Conservation (phyloP, 2,113 vertebrate genomes). For the Polypterus senegalus region DNA sequence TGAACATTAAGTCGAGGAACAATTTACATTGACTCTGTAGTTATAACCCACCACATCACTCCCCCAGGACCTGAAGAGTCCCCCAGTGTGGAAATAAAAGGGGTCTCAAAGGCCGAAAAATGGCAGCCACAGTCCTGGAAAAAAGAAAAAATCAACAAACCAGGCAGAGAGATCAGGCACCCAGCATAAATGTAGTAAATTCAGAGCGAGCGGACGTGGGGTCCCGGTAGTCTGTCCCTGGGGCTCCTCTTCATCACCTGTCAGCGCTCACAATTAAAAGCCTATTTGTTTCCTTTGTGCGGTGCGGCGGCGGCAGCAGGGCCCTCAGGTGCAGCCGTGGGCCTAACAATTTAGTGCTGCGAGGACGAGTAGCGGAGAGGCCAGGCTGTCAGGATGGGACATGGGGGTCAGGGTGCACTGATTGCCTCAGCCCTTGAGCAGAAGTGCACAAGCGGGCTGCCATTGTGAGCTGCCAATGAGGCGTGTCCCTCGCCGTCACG, state of each 20-base stretch:
- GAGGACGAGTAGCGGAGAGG: constrained; percentile 36
- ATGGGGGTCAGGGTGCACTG: constrained; percentile 48
- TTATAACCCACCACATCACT: too few species aligned
- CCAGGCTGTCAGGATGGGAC: constrained; percentile 57
- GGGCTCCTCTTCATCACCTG: constrained; percentile 60
- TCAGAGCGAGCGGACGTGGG: not conserved
- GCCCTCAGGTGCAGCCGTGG: constrained; percentile 61
- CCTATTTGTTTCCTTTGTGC: constrained; percentile 54
- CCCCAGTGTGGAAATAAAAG: not conserved
- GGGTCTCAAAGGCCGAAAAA: not conserved
- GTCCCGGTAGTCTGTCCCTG: constrained; percentile 32
- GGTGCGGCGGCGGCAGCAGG: constrained; percentile 20
- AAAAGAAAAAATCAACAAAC: too few species aligned
- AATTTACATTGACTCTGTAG: too few species aligned
- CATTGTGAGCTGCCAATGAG: constrained; percentile 4
- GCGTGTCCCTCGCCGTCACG: too few species aligned
- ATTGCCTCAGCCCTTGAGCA: too few species aligned
- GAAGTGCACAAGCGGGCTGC: too few species aligned
- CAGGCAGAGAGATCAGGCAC: not conserved
- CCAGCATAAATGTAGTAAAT: too few species aligned
- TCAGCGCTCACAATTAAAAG: constrained; percentile 62
- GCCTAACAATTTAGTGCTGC: constrained; percentile 64
- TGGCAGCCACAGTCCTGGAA: too few species aligned
- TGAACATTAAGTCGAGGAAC: too few species aligned
- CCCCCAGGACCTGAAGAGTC: too few species aligned